Base-by-base conservation (phyloP, 2,888 invertebrate genomes). In the Ophion obscuratus region DNA sequence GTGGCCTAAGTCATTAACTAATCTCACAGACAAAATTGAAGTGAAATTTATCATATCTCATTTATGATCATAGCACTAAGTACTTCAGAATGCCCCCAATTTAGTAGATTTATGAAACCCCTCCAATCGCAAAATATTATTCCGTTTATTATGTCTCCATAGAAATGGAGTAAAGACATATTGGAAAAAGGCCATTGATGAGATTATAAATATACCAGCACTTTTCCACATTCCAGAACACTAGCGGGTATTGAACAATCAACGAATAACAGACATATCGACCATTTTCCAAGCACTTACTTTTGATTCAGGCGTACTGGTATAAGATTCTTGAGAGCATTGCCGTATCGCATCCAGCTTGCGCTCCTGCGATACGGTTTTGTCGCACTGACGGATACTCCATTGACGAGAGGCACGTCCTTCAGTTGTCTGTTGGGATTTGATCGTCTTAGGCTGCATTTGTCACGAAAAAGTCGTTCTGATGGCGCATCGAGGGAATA, bases 261-360 rank as follows among this genome's bases (percentile, higher is more conserved):
- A 31, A 31, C 31, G 53, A 10, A 53, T 7, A 53, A 53, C 17
- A 10, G 10, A 61, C 20, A 7, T 61, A 17, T 20, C 10, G 9
- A 61, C 7, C 20, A 5, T 61, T 61, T 24, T 40, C 14, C 17
- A 17, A 20, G 79, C 81, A 90, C 90, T 57, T 89, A 92, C 92
- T 85, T 84, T 36, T 86, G 87, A 20, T 88, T 87, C 4, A 73
- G 81, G 4, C 93, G 92, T 78, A 93, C 68, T 2, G 93, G 93
- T 81, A 93, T 92, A 53, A 93, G 90, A 86, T 92, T 92, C 83
- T 86, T 90, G 9, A 92, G 76, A 44, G 93, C 90, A 85, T 90
- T 88, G 83, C 89, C 89, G 78, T 93, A 93, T 20, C 92, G 88
- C 1, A 88, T 87, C 47, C 92, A 84, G 59, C 84, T 88, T 57